These are phyloP conservation scores for Chaetodon auriga DNA, from an alignment of 2,113 vertebrate genomes.

Conservation along the genomic window DNA sequence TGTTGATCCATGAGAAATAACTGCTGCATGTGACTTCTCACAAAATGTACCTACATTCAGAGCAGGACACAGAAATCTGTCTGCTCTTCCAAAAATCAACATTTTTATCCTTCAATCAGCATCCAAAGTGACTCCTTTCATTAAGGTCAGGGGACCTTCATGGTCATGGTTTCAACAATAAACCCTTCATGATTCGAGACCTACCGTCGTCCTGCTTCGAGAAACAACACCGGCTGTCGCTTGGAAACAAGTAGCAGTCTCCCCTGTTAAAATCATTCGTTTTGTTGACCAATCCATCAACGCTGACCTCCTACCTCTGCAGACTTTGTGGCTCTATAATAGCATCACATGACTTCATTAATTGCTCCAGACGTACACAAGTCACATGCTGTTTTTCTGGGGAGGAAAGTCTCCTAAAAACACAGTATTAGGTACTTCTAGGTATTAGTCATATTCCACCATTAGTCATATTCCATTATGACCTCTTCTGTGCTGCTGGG, in stretches of 20 bases:
- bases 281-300: not conserved
- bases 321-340: not conserved
- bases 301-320: not conserved
- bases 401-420: not conserved
- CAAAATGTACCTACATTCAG: not conserved
- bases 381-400: not conserved
- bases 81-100: not conserved
- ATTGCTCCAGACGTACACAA: not conserved
- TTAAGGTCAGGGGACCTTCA: too few relatives aligned
- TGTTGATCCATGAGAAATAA: not conserved
- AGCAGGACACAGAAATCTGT: too few relatives aligned
- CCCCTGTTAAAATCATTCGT: not conserved
- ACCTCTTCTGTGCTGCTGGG: not conserved
- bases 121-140: not conserved
- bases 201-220: not conserved
- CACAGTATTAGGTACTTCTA: not conserved
- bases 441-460: not conserved
- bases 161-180: too few relatives aligned
- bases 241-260: not conserved
- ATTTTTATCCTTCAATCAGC: not conserved
- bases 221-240: not conserved
- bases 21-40: too few relatives aligned
- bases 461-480: not conserved
- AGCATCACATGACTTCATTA: not conserved
- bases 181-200: too few relatives aligned